Percentiles rank a stretch among this genome's conserved stretches.
Conservation (phyloP, 2,113 vertebrate species). For the Phylloscopus trochilus region DNA sequence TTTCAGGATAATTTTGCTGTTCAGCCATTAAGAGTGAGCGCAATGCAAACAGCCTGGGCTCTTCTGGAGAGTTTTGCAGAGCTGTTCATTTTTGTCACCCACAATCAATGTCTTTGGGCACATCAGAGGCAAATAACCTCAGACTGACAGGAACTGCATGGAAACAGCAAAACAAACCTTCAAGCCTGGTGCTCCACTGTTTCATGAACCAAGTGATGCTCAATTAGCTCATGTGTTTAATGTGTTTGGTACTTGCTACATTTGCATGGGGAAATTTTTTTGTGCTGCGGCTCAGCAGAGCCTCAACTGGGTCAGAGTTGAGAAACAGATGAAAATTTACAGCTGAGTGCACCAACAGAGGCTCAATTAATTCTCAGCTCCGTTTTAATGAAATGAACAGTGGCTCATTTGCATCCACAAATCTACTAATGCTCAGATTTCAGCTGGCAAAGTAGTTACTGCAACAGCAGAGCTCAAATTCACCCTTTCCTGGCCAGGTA, state of each 20-base stretch:
- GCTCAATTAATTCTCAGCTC: constrained; percentile 58
- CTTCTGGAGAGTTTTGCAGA: neutral
- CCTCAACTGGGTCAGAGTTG: constrained; percentile 56
- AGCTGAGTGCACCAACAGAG: constrained; percentile 43
- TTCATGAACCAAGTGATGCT: constrained; percentile 46
- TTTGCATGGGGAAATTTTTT: constrained; percentile 12
- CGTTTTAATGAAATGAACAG: constrained; percentile 57
- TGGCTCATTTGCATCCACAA: constrained; percentile 34
- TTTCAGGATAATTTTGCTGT: neutral
- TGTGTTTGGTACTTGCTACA: neutral
- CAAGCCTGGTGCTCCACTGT: neutral
- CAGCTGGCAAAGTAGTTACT: constrained; percentile 9
- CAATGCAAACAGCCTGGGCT: neutral
- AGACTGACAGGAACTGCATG: neutral
- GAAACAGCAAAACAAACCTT: neutral
- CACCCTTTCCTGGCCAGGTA: neutral
- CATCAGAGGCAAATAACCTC: neutral
- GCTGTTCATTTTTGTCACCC: neutral
- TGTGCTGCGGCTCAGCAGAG: constrained; percentile 19
- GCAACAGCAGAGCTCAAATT: neutral
- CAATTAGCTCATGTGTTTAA: constrained; percentile 56
- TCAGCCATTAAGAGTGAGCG: neutral
- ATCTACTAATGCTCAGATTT: constrained; percentile 33
- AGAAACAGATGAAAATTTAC: constrained; percentile 56
- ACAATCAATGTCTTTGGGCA: neutral